These are phyloP conservation scores for Gonatopus flavifemur DNA, from an alignment of 1,140 invertebrate genomes.

Conservation along the genomic window DNA sequence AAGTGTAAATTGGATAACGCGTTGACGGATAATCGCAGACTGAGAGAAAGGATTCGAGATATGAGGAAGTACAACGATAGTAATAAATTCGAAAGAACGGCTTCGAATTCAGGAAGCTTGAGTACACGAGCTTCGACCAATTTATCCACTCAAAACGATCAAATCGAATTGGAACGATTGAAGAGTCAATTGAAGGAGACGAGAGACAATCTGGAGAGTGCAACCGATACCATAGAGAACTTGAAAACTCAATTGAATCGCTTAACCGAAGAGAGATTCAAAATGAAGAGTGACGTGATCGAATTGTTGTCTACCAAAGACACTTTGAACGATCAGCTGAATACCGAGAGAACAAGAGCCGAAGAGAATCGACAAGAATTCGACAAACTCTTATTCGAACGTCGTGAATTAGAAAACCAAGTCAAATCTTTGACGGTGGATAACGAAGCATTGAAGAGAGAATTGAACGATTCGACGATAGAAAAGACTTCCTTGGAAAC, in stretches of 20 bases:
- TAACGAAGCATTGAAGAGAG: conserved; percentile 14
- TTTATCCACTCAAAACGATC: too few relatives aligned
- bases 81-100: conserved; percentile 4
- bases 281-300: not conserved
- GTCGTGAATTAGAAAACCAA: conserved; percentile 9
- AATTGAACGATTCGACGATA: conserved; percentile 9
- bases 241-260: not conserved
- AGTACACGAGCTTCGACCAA: conserved; percentile 6
- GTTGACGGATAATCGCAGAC: conserved; percentile 7
- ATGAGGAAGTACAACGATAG: not conserved
- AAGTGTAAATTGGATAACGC: conserved; percentile 1
- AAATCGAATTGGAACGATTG: conserved; percentile 13
- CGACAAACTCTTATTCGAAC: conserved; percentile 1
- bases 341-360: not conserved
- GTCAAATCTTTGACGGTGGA: conserved; percentile 14
- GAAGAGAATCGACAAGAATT: conserved; percentile 4
- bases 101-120: not conserved
- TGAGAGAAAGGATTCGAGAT: not conserved
- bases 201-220: not conserved
- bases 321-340: conserved; percentile 5
- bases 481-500: conserved; percentile 5
- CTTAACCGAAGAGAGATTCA: not conserved
- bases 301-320: conserved; percentile 11
- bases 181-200: conserved; percentile 7
- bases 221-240: not conserved